Conservation (phyloP, 2,797 vertebrate species). For the Tragopan temminckii region DNA sequence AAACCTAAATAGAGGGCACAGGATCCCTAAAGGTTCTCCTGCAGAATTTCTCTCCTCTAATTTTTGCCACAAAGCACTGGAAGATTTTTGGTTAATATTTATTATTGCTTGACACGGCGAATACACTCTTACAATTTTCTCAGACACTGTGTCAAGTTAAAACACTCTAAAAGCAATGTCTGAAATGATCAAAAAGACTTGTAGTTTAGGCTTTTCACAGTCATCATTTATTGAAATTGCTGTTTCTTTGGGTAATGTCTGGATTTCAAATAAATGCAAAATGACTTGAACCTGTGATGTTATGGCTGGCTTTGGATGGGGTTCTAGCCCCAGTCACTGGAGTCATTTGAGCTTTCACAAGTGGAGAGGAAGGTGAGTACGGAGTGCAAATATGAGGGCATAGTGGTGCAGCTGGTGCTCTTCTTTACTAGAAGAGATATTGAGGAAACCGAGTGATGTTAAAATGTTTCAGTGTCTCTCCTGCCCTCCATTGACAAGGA, state of each 20-base stretch:
- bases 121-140: neutral
- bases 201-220: neutral
- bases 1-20: neutral
- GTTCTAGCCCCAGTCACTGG: neutral
- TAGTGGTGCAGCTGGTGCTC: neutral
- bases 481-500: slow-evolving; percentile 25
- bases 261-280: neutral
- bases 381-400: neutral
- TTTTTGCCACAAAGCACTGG: neutral
- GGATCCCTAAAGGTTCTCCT: neutral
- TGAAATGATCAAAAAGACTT: slow-evolving; percentile 7
- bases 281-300: neutral
- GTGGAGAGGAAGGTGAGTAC: neutral
- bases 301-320: neutral
- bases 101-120: neutral
- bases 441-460: neutral
- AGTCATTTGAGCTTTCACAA: neutral
- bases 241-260: neutral
- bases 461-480: neutral
- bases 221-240: neutral
- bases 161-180: neutral
- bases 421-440: neutral
- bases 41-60: neutral
- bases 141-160: neutral
- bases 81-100: neutral